phyloP scores from a whole-genome alignment of 2,888 invertebrate species.

The Phoronis australis region DNA sequence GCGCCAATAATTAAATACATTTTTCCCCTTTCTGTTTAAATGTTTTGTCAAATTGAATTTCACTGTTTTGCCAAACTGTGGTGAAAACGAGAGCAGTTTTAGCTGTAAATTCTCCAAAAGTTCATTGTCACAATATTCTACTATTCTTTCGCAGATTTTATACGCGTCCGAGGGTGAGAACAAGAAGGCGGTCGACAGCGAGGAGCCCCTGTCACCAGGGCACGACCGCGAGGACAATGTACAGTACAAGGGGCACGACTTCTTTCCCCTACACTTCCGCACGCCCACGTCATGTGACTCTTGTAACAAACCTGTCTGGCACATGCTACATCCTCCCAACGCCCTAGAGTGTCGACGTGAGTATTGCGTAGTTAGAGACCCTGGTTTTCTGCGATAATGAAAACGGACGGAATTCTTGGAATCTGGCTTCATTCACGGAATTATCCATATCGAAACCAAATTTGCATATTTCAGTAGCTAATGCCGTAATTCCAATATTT shows the following conservation, averaged over 20 bases:
- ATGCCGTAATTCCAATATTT: too few species aligned
- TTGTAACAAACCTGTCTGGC: conserved; percentile 94
- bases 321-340: conserved; percentile 95
- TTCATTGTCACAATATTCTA: too few species aligned
- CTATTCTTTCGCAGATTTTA: conserved; percentile 59
- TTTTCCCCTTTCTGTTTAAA: too few species aligned
- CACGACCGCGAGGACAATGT: conserved; percentile 52
- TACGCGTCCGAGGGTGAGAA: conserved; percentile 94
- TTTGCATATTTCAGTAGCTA: too few species aligned
- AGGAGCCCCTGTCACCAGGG: neutral
- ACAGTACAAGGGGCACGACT: conserved; percentile 88
- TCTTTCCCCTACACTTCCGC: conserved; percentile 92
- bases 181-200: conserved; percentile 51
- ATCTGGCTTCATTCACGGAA: neutral
- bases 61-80: too few species aligned
- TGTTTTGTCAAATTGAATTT: too few species aligned
- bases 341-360: conserved; percentile 93
- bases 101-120: too few species aligned
- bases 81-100: too few species aligned
- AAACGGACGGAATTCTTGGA: neutral
- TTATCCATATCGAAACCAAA: neutral
- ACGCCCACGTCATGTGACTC: conserved; percentile 98
- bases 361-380: conserved; percentile 18
- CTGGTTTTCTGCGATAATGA: conserved; percentile 1
- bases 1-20: too few species aligned